Evolutionary conservation across 2,888 invertebrate species (phyloP), one percentile per base, ranked within the genome.

Genomic region (Globia sparganii): DNA sequence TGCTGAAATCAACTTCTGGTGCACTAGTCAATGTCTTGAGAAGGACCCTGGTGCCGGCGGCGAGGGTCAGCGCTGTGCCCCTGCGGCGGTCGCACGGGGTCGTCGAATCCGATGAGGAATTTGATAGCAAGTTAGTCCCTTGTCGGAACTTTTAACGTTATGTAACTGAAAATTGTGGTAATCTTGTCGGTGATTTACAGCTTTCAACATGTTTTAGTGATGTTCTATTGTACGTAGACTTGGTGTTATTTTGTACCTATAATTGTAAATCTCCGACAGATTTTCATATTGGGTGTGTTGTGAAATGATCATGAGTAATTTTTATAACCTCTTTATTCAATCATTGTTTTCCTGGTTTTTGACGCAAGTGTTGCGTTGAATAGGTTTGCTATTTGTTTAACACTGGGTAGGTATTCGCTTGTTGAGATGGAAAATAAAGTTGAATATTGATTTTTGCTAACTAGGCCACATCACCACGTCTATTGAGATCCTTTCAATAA

Each of bases 21-120:
- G 91, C 92, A 77, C 89, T 96, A 85, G 91, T 91, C 82, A 94
- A 94, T 91, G 94, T 94, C 87, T 91, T 96, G 80, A 96, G 93
- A 90, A 94, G 93, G 88, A 94, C 96, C 81, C 87, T 96, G 87
- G 86, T 93, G 62, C 95, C 96, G 13, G 87, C 94, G 1, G 91
- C 91, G 46, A 95, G 94, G 90, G 92, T 92, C 78, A 93, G 91
- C 89, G 94, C 94, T 74, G 93, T 93, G 59, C 90, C 94, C 31
- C 91, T 93, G 72, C 92, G 96, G 73, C 91, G 91, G 81, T 73
- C 94, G 53, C 97, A 97, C 88, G 97, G 18, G 96, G 95, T 21
- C 93, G 97, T 97, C 40, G 98, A 99, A 94, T 97, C 98, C 59
- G 98, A 98, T 85, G 99, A 98, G 91, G 98, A 98, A 91, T 99